Evolutionary conservation across 2,113 vertebrate genomes (phyloP).

Genomic region (Deroptyus accipitrinus): DNA sequence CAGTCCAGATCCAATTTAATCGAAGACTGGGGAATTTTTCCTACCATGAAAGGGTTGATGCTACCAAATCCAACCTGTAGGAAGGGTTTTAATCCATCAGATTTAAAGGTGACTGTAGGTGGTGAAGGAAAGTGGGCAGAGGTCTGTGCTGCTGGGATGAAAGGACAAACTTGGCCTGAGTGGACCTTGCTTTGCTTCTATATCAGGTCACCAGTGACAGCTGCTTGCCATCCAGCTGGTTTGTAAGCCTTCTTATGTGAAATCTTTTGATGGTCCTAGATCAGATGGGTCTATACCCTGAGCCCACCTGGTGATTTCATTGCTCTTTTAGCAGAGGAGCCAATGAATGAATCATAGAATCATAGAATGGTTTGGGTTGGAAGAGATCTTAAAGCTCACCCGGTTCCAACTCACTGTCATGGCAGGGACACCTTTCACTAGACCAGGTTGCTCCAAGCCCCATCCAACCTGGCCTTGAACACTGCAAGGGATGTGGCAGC

Average conservation of each 20-base stretch:
- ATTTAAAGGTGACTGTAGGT: neutral
- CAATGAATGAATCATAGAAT: neutral
- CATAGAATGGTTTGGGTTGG: neutral
- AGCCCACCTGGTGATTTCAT: neutral
- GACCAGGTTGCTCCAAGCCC: neutral
- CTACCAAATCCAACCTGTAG: neutral
- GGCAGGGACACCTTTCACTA: neutral
- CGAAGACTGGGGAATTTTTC: neutral
- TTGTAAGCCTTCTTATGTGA: neutral
- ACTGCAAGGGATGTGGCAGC: neutral
- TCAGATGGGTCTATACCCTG: neutral
- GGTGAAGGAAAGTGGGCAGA: neutral
- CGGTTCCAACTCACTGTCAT: neutral
- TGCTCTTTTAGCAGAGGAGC: neutral
- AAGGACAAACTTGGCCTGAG: neutral
- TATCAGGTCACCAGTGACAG: neutral
- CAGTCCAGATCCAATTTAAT: neutral
- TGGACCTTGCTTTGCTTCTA: neutral
- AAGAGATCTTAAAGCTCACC: neutral
- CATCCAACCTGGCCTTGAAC: neutral
- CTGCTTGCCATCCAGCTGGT: neutral
- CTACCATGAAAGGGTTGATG: neutral
- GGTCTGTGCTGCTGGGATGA: neutral
- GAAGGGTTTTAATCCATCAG: neutral
- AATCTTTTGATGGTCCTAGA: neutral